Evolutionary conservation across 2,888 invertebrate genomes (phyloP).

Genomic region (Oscheius sp.): DNA sequence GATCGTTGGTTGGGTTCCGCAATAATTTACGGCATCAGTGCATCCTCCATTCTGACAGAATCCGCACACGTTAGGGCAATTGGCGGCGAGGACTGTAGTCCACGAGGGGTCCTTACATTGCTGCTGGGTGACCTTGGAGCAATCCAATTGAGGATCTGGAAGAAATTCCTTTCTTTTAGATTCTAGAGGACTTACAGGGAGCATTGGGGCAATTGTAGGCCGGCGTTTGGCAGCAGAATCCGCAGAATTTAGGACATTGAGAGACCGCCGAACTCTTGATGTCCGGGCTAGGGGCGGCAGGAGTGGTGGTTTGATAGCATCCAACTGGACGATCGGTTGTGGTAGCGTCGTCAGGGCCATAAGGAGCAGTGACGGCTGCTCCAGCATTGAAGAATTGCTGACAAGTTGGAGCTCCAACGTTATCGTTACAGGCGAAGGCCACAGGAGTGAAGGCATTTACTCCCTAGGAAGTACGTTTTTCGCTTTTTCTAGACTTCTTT

Average conservation of each 20-base stretch:
- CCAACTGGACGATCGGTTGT: not conserved
- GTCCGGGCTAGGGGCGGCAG: not conserved
- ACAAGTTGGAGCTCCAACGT: not conserved
- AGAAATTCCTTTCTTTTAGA: not conserved
- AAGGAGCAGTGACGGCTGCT: not conserved
- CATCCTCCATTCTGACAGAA: slow-evolving; percentile 1
- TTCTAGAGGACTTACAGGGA: not conserved
- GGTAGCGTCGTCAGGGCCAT: not conserved
- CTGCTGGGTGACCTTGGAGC: not conserved
- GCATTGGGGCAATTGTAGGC: not conserved
- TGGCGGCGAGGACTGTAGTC: not conserved
- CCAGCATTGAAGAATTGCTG: not conserved
- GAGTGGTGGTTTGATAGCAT: not conserved
- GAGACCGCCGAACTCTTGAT: not conserved
- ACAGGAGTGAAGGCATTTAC: not conserved
- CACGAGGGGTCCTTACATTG: not conserved
- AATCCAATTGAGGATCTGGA: not conserved
- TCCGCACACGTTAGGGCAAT: not conserved
- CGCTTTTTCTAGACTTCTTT: no score
- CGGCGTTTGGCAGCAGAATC: not conserved
- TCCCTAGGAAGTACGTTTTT: no score
- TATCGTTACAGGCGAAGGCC: not conserved
- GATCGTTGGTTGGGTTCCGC: not conserved
- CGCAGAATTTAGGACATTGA: not conserved
- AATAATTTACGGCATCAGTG: not conserved